A percentile compares a stretch with the other conserved stretches of the same genome.
phyloP scores from a whole-genome alignment of 2,888 invertebrate genomes.

The Micropterix aruncella region DNA sequence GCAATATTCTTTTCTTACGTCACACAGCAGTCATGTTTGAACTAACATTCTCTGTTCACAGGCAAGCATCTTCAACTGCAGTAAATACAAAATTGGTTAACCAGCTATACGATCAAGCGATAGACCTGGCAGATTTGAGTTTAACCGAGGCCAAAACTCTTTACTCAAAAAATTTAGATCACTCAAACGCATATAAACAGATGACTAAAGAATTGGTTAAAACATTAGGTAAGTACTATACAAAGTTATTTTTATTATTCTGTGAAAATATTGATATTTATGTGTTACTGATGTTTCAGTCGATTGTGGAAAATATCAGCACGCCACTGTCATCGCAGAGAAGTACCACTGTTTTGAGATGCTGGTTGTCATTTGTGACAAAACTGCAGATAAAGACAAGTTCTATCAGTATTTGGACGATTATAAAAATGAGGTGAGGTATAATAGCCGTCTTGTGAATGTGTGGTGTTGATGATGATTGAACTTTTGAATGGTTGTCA shows the following conservation, averaged over 20 bases:
- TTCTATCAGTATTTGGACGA: conserved; percentile 5
- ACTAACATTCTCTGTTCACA: not conserved
- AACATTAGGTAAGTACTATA: not conserved
- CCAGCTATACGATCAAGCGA: conserved; percentile 20
- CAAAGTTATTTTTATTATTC: no score
- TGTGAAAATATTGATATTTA: no score
- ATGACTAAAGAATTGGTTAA: not conserved
- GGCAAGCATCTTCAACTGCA: not conserved
- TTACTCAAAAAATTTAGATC: not conserved
- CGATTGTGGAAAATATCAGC: conserved; percentile 11
- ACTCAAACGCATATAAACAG: not conserved
- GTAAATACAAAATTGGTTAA: conserved; percentile 21
- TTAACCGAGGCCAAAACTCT: conserved; percentile 22
- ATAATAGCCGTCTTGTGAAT: no score
- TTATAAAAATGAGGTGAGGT: not conserved
- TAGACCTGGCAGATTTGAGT: conserved; percentile 21
- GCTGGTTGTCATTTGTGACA: conserved; percentile 11
- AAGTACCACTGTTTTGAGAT: conserved; percentile 12
- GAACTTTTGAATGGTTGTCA: no score
- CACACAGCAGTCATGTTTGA: no score
- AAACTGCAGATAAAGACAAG: conserved; percentile 10
- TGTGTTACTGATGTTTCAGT: no score
- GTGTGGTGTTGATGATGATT: no score
- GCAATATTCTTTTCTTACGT: no score
- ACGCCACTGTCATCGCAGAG: conserved; percentile 10